These are phyloP conservation scores for Hypolimnas misippus DNA, from an alignment of 2,888 invertebrate genomes.

Conservation along the genomic window DNA sequence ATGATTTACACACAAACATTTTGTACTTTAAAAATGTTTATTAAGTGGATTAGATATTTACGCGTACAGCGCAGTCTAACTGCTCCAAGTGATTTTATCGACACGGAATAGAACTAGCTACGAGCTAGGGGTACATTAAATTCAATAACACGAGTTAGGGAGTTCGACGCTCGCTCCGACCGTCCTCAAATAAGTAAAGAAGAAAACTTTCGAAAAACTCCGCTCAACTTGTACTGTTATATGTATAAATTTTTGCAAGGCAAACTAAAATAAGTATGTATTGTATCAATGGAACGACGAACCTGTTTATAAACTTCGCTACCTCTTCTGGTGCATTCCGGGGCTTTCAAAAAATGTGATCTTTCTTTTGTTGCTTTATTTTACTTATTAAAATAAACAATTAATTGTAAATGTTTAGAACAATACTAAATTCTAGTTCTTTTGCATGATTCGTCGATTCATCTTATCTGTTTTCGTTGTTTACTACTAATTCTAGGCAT, in stretches of 20 bases:
- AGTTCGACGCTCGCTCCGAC: constrained; percentile 81
- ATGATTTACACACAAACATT: not conserved
- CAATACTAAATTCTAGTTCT: too few species aligned
- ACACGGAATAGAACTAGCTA: constrained; percentile 70
- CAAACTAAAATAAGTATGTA: constrained; percentile 59
- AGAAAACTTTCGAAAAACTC: constrained; percentile 78
- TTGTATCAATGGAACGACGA: constrained; percentile 29
- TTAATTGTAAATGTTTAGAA: too few species aligned
- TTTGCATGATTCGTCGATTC: too few species aligned
- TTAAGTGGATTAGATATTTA: constrained; percentile 21
- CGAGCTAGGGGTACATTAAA: constrained; percentile 77
- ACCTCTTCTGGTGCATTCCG: constrained; percentile 16
- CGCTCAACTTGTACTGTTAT: constrained; percentile 72
- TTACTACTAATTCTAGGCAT: too few species aligned
- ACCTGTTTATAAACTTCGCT: constrained; percentile 30
- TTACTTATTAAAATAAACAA: too few species aligned
- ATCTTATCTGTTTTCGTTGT: too few species aligned
- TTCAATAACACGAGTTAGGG: constrained; percentile 83
- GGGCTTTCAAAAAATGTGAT: constrained; percentile 24
- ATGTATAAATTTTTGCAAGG: constrained; percentile 66
- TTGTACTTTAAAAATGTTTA: not conserved
- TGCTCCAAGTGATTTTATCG: constrained; percentile 71
- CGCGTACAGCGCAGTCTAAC: constrained; percentile 51
- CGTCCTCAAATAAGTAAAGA: constrained; percentile 82
- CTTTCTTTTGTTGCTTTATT: too few species aligned